phyloP scores from a whole-genome alignment of 1,140 invertebrate species.

The Theocolax elegans region DNA sequence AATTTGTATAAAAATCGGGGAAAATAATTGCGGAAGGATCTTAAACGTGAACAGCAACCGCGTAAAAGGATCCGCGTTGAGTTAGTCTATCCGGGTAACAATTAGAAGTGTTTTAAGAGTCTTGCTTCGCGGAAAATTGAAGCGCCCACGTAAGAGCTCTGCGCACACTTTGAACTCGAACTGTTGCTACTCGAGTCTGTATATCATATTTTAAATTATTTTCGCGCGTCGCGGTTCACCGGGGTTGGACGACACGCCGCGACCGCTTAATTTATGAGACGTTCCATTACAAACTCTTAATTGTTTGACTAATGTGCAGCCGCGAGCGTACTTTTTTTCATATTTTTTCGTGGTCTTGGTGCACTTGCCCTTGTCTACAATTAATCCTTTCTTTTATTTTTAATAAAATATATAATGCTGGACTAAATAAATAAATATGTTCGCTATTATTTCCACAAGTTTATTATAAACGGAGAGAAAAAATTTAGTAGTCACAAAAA shows the following conservation, averaged over 20 bases:
- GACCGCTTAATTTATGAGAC: conserved; percentile 64
- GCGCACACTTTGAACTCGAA: conserved; percentile 47
- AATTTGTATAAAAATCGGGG: too few relatives aligned
- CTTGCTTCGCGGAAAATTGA: conserved; percentile 54
- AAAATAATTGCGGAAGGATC: conserved; percentile 6
- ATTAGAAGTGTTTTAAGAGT: conserved; percentile 31
- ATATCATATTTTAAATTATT: conserved; percentile 43
- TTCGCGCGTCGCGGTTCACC: conserved; percentile 31
- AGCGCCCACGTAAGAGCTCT: conserved; percentile 53
- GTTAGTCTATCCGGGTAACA: not conserved
- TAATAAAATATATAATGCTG: too few relatives aligned
- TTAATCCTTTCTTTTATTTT: not conserved
- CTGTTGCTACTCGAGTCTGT: conserved; percentile 36
- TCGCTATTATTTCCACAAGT: too few relatives aligned
- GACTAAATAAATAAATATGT: too few relatives aligned
- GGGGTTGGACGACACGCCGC: not conserved
- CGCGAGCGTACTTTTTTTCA: conserved; percentile 48
- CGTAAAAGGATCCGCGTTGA: not conserved
- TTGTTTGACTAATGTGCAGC: conserved; percentile 65
- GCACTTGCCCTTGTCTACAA: conserved; percentile 39
- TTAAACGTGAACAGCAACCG: not conserved
- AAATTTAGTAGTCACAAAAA: too few relatives aligned
- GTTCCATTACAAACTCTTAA: conserved; percentile 65
- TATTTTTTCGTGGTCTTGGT: conserved; percentile 47
- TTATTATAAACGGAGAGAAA: too few relatives aligned